Conservation (phyloP, 2,797 vertebrate genomes). For the Pogonophryne albipinna region DNA sequence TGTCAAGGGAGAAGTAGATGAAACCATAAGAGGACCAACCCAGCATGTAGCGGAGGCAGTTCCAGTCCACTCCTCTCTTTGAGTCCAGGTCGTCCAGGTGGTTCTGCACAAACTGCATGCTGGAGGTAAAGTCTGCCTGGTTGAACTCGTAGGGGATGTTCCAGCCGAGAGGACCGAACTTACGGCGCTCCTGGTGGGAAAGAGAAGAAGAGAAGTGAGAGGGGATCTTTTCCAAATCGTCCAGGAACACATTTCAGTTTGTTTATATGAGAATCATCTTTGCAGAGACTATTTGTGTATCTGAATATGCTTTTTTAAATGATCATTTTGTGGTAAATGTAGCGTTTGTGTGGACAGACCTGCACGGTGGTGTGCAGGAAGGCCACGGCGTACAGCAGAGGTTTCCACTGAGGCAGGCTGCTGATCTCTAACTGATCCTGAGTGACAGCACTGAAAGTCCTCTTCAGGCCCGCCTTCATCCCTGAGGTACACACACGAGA, state of each 20-base stretch:
- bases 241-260: background rate
- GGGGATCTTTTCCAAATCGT: background rate
- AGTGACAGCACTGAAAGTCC: conserved; percentile 85
- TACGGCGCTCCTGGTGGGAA: conserved; percentile 85
- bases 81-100: conserved; percentile 85
- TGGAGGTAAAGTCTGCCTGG: conserved; percentile 89
- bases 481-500: conserved; percentile 67
- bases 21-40: conserved; percentile 62
- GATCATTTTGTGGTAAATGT: no score
- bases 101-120: conserved; percentile 90
- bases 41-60: conserved; percentile 89
- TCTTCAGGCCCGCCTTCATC: conserved; percentile 89
- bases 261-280: no score
- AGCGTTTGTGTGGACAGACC: conserved; percentile 56
- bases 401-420: conserved; percentile 88
- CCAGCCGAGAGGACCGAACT: conserved; percentile 90
- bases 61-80: conserved; percentile 87
- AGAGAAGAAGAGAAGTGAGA: background rate
- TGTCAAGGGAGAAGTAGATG: no score
- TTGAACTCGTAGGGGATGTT: conserved; percentile 93
- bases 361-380: conserved; percentile 91
- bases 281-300: no score
- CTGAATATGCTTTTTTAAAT: no score
- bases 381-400: conserved; percentile 87
- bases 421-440: conserved; percentile 88